phyloP scores from a whole-genome alignment of 2,888 invertebrate species.

The Trissonchulus sp. region DNA sequence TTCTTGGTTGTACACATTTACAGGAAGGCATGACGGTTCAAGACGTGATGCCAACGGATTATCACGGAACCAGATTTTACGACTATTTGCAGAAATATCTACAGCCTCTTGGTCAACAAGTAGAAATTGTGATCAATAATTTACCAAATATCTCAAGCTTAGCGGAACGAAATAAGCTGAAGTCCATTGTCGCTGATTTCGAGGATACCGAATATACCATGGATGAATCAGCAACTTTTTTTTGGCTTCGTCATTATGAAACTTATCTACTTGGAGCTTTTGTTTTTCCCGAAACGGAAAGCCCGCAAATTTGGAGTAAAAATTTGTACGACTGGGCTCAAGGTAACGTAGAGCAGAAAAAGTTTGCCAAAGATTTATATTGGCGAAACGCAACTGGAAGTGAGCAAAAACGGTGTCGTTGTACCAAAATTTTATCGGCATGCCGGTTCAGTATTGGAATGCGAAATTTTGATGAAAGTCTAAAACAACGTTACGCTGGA shows the following conservation, averaged over 20 bases:
- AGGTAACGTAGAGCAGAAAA: background rate
- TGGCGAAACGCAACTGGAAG: background rate
- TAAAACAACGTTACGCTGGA: constrained; percentile 46
- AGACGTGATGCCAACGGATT: constrained; percentile 76
- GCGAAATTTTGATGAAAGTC: constrained; percentile 45
- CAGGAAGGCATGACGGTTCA: constrained; percentile 83
- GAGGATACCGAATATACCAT: constrained; percentile 23
- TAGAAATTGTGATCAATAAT: constrained; percentile 39
- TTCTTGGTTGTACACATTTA: constrained; percentile 72
- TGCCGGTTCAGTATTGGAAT: constrained; percentile 20
- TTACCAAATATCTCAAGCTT: constrained; percentile 43
- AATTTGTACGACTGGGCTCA: background rate
- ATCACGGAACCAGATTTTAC: constrained; percentile 81
- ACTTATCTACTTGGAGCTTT: background rate
- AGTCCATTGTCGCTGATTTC: constrained; percentile 7
- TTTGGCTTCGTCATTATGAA: constrained; percentile 15
- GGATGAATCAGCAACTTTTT: constrained; percentile 15
- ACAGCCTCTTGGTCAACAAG: constrained; percentile 40
- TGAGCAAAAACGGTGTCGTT: background rate
- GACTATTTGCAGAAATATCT: constrained; percentile 83
- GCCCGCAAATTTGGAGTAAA: background rate
- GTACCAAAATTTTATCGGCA: background rate
- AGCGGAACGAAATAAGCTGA: constrained; percentile 31
- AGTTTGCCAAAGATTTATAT: background rate
- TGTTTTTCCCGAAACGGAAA: background rate